A percentile compares a stretch with the other conserved stretches of the same genome.
These are phyloP conservation scores for Aquatica leii DNA, from an alignment of 2,888 invertebrate species.

Conservation along the genomic window DNA sequence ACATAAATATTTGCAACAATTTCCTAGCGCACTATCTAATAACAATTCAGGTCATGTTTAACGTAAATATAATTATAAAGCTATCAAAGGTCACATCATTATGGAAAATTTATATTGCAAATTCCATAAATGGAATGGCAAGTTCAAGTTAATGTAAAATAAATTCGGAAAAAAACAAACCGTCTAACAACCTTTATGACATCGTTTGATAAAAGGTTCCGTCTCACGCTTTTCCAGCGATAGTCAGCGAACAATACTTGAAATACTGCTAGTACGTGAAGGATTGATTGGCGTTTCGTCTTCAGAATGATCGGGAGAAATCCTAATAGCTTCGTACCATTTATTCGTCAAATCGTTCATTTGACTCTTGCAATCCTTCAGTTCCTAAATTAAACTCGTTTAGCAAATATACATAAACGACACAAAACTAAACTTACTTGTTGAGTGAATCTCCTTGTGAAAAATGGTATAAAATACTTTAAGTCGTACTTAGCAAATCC, in stretches of 20 bases:
- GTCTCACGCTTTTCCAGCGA: constrained; percentile 26
- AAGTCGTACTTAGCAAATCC: constrained; percentile 93
- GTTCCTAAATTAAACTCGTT: constrained; percentile 76
- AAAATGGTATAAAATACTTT: constrained; percentile 95
- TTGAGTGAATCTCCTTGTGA: constrained; percentile 94
- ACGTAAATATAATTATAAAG: not conserved
- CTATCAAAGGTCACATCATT: constrained; percentile 4
- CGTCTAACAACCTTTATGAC: constrained; percentile 15
- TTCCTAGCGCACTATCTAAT: not conserved
- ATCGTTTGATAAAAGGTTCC: constrained; percentile 27
- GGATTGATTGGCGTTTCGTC: constrained; percentile 67
- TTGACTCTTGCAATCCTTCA: constrained; percentile 95
- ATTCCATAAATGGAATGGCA: not conserved
- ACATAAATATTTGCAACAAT: too few relatives aligned
- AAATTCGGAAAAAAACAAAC: not conserved
- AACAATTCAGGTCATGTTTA: not conserved
- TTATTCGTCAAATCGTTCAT: constrained; percentile 96
- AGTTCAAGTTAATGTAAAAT: not conserved
- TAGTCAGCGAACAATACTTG: constrained; percentile 60
- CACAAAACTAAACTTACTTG: constrained; percentile 66
- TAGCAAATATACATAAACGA: not conserved
- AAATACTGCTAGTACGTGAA: constrained; percentile 59
- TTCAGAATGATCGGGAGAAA: constrained; percentile 86
- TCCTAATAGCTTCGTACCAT: constrained; percentile 96
- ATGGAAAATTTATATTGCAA: constrained; percentile 6